These are phyloP conservation scores for Diuraphis noxia DNA, from an alignment of 1,140 invertebrate species.

Conservation along the genomic window DNA sequence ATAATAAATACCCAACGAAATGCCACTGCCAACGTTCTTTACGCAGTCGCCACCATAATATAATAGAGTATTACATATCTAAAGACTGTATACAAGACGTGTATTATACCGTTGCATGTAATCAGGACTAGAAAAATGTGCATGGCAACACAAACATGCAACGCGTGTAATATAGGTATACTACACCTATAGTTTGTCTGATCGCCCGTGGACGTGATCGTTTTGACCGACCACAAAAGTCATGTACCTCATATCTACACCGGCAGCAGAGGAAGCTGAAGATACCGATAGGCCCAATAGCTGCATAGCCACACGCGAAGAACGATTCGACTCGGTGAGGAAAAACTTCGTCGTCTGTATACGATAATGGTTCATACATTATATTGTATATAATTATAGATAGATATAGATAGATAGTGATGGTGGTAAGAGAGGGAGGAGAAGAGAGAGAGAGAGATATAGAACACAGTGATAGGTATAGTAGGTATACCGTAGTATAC, in stretches of 20 bases:
- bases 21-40: not conserved
- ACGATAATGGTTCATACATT: not conserved
- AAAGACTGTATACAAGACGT: not conserved
- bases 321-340: slow-evolving; percentile 22
- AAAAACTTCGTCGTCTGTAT: not conserved
- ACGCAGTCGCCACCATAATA: not conserved
- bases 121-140: not conserved
- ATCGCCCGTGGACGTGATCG: not conserved
- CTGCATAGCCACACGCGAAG: not conserved
- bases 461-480: not conserved
- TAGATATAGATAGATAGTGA: too few species aligned
- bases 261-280: not conserved
- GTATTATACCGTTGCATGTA: not conserved
- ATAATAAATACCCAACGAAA: not conserved
- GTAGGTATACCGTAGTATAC: too few species aligned
- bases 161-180: not conserved
- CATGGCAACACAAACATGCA: not conserved
- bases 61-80: not conserved
- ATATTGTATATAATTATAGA: not conserved
- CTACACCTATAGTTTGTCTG: not conserved
- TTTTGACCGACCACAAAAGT: not conserved
- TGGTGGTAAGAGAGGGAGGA: too few species aligned
- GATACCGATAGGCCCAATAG: not conserved
- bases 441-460: not conserved
- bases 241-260: not conserved